A percentile compares a stretch with the other conserved stretches of the same genome.
Evolutionary conservation across 1,140 invertebrate genomes (phyloP).

Genomic region (Drosophila ficusphila): DNA sequence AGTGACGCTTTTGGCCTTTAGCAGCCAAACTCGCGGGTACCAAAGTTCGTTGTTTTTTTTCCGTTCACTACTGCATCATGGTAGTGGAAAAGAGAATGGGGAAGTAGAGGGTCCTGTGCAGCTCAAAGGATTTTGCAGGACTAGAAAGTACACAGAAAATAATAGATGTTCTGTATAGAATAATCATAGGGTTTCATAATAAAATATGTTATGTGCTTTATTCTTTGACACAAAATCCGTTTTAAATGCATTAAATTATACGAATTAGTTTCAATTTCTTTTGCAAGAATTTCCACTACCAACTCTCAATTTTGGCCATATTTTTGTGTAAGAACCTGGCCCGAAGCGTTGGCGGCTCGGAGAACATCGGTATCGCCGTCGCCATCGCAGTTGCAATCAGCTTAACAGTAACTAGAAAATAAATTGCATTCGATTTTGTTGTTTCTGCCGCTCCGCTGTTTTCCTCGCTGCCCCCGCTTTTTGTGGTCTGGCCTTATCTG

Average conservation of each 20-base stretch:
- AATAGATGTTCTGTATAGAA: no score
- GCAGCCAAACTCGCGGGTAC: slow-evolving; percentile 44
- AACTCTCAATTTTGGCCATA: no score
- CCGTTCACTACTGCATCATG: slow-evolving; percentile 17
- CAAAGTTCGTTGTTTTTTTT: slow-evolving; percentile 42
- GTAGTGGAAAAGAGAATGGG: slow-evolving; percentile 3
- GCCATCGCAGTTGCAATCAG: slow-evolving; percentile 70
- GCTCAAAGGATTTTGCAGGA: slow-evolving; percentile 66
- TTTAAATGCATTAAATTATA: no score
- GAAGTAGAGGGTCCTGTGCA: slow-evolving; percentile 23
- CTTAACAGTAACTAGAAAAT: slow-evolving; percentile 81
- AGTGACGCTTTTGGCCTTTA: slow-evolving; percentile 51
- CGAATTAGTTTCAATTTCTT: no score
- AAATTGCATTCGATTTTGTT: slow-evolving; percentile 80
- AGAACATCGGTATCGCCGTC: slow-evolving; percentile 23
- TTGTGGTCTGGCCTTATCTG: slow-evolving; percentile 42
- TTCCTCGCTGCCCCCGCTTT: slow-evolving; percentile 4
- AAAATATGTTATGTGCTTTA: no score
- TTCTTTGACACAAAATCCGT: no score
- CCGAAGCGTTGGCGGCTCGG: slow-evolving; percentile 12
- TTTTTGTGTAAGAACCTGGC: slow-evolving; percentile 3
- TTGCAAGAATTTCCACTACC: no score
- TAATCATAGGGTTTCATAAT: no score
- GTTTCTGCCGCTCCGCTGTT: slow-evolving; percentile 22
- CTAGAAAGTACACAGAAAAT: slow-evolving; percentile 11